Conservation (phyloP, 2,113 vertebrate genomes). For the Sylvia atricapilla region DNA sequence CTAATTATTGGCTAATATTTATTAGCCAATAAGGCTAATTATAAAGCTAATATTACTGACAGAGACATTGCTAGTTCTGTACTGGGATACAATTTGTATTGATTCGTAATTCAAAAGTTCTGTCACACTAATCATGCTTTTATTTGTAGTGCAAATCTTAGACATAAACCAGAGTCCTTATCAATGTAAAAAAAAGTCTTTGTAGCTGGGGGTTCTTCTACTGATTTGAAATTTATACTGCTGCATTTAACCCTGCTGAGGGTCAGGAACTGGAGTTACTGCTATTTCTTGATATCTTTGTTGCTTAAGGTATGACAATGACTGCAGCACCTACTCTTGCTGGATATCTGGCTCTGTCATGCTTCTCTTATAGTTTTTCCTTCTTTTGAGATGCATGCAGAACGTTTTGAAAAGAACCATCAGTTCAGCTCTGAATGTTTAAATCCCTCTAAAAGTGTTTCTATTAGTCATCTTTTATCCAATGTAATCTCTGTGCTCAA, state of each 20-base stretch:
- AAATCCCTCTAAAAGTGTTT: not conserved
- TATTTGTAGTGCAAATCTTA: not conserved
- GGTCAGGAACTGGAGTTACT: not conserved
- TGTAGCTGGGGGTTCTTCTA: not conserved
- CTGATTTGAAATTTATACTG: not conserved
- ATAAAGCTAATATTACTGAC: not conserved
- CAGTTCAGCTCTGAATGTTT: not conserved
- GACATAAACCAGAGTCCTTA: not conserved
- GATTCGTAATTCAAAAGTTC: not conserved
- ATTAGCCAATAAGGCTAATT: no score
- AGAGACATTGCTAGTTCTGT: not conserved
- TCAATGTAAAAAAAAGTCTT: not conserved
- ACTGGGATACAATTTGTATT: not conserved
- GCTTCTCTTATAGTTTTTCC: not conserved
- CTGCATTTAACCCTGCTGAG: not conserved
- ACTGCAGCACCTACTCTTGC: not conserved
- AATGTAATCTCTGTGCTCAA: not conserved
- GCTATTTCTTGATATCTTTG: not conserved
- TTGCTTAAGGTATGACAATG: not conserved
- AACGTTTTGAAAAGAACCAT: not conserved
- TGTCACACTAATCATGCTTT: not conserved
- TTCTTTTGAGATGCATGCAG: not conserved
- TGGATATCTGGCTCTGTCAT: not conserved
- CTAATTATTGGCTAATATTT: no score
- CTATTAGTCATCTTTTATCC: accelerated